Percentiles rank a stretch among this genome's conserved stretches.
These are phyloP conservation scores for Oreochromis niloticus DNA, from an alignment of 2,113 vertebrate species.

Conservation along the genomic window DNA sequence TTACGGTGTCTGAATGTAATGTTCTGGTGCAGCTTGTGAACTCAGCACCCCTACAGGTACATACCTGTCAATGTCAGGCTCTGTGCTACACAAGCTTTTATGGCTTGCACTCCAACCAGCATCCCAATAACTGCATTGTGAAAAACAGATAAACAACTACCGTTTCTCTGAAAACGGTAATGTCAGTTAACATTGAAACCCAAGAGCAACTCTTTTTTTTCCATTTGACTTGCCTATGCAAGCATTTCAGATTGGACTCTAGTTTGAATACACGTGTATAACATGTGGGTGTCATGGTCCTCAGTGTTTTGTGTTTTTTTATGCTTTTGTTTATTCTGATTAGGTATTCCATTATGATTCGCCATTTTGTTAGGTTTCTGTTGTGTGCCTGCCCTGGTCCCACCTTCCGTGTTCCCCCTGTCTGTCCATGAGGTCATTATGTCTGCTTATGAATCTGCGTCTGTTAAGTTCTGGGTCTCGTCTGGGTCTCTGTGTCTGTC, in stretches of 20 bases:
- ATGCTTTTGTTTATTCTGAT: too few relatives aligned
- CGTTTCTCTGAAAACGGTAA: background rate
- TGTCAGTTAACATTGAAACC: conserved; percentile 1
- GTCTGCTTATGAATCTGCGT: too few relatives aligned
- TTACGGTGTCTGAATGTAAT: conserved; percentile 24
- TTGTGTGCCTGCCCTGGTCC: too few relatives aligned
- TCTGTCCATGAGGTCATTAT: too few relatives aligned
- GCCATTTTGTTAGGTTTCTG: too few relatives aligned
- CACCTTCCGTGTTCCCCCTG: too few relatives aligned
- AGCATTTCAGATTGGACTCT: background rate
- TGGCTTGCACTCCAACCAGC: background rate
- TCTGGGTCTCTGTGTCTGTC: too few relatives aligned
- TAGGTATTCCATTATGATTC: too few relatives aligned
- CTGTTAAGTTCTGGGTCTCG: too few relatives aligned
- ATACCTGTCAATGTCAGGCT: conserved; percentile 25
- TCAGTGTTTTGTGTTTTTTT: too few relatives aligned
- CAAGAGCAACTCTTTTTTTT: background rate
- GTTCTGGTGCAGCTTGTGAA: conserved; percentile 23
- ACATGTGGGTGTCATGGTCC: background rate
- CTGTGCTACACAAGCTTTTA: background rate
- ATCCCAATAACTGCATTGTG: background rate
- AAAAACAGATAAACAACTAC: conserved; percentile 16
- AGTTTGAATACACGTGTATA: background rate
- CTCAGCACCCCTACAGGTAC: conserved; percentile 12
- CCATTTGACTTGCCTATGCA: background rate